Evolutionary conservation across 2,888 invertebrate species (phyloP).

Genomic region (Agrochola litura): DNA sequence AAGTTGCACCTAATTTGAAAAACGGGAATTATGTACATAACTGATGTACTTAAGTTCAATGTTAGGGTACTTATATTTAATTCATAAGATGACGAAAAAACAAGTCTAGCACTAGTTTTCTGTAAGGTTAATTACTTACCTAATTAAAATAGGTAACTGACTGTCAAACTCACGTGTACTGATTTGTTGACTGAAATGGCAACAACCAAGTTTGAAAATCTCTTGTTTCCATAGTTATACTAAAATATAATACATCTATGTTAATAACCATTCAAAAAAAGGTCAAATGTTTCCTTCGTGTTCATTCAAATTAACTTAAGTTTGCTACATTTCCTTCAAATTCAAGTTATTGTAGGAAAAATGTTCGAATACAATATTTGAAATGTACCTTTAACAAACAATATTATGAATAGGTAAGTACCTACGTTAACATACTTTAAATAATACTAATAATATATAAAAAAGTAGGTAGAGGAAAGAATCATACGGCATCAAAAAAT

Average conservation of each 20-base stretch:
- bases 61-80: constrained; percentile 15
- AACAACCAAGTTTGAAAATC: background rate
- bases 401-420: no score
- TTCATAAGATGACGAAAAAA: constrained; percentile 34
- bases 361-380: background rate
- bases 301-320: background rate
- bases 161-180: background rate
- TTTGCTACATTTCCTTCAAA: background rate
- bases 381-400: no score
- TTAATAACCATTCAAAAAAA: background rate
- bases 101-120: background rate
- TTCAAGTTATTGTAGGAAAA: background rate
- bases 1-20: background rate
- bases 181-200: background rate
- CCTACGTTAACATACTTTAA: no score
- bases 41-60: background rate
- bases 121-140: background rate
- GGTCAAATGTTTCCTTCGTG: background rate
- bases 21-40: background rate
- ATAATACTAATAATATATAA: no score
- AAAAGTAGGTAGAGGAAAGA: no score
- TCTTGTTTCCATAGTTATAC: no score
- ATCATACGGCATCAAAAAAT: no score
- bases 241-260: no score
- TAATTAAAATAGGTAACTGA: background rate